Percentiles rank a stretch among this genome's conserved stretches.
phyloP scores from a whole-genome alignment of 2,888 invertebrate species.

The Anorthoa munda region DNA sequence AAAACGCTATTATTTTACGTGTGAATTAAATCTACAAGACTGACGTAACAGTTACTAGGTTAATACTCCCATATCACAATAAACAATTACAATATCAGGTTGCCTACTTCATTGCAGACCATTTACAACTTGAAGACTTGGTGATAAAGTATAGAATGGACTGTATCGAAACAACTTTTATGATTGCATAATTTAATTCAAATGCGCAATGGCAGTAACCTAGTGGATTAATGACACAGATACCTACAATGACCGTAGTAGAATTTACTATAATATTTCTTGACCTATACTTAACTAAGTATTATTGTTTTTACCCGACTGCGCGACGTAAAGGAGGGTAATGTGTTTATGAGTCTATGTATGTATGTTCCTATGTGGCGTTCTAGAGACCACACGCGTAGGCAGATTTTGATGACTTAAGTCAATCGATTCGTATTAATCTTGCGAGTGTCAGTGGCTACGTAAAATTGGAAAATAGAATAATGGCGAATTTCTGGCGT shows the following conservation, averaged over 20 bases:
- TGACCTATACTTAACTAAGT: neutral
- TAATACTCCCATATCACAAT: constrained; percentile 21
- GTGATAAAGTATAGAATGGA: constrained; percentile 40
- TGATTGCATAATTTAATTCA: constrained; percentile 57
- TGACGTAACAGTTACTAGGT: constrained; percentile 23
- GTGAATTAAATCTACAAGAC: constrained; percentile 23
- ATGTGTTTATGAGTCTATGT: too few relatives aligned
- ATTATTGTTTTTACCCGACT: too few relatives aligned
- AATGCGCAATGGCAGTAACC: constrained; percentile 56
- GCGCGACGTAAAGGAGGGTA: too few relatives aligned
- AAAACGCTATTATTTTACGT: neutral
- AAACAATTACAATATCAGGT: constrained; percentile 45
- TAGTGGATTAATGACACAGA: constrained; percentile 29
- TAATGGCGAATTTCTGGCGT: too few relatives aligned
- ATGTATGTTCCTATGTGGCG: too few relatives aligned
- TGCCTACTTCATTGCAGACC: constrained; percentile 5
- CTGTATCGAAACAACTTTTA: neutral
- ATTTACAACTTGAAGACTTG: neutral
- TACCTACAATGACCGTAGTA: neutral
- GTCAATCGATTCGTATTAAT: too few relatives aligned
- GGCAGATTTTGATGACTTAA: too few relatives aligned
- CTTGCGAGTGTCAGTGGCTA: too few relatives aligned
- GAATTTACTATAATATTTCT: constrained; percentile 4
- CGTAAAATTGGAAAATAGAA: too few relatives aligned
- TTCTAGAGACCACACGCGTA: too few relatives aligned